Base-by-base conservation (phyloP, 1,140 invertebrate genomes). In the Reticulitermes speratus region DNA sequence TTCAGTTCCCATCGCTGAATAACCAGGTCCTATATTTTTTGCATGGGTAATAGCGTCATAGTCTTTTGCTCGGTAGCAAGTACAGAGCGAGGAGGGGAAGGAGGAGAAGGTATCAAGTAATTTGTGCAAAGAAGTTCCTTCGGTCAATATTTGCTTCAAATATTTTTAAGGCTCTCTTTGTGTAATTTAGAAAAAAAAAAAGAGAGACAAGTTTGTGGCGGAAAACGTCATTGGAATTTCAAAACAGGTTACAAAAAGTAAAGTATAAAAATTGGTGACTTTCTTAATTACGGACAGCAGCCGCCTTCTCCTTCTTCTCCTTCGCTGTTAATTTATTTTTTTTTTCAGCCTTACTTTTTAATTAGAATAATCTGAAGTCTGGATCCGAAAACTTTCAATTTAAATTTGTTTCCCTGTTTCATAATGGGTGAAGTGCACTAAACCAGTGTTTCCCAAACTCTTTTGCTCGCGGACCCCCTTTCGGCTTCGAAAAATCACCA, bases 91-190 rank as follows among this genome's bases (percentile, higher is more conserved):
- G 25, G 48, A 6, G 30, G 21, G 52, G 83, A 30, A 48, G 45
- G 44, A 30, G 7, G 19, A 84, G 6, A 52, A 84, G 83, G 30
- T 14, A 30, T 11, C 48, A 52, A 84, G 83, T 59, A 84, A 84
- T 84, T 84, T 84, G 83, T 52, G 65, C 65, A 75, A 75, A 75
- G n/a, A 52, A 52, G 44, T 84, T 84, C 30, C 83, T 59, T 52
- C 48, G 48, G 52, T 84, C 83, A 84, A 84, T 52, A 84, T 84
- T 84, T 84, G 83, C 83, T 84, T 84, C 45, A 84, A 84, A 84
- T 84, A 84, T 84, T 84, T 75, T 52, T 52, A 52, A 52, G 83
- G 55, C 48, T 52, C 48, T 45, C 83, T 75, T 75, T 45, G 83
- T 25, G 83, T 84, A 84, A 84, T 52, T 52, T n/a, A n/a, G n/a